These are phyloP conservation scores for Hypothenemus hampei DNA, from an alignment of 1,140 invertebrate genomes.

Conservation along the genomic window DNA sequence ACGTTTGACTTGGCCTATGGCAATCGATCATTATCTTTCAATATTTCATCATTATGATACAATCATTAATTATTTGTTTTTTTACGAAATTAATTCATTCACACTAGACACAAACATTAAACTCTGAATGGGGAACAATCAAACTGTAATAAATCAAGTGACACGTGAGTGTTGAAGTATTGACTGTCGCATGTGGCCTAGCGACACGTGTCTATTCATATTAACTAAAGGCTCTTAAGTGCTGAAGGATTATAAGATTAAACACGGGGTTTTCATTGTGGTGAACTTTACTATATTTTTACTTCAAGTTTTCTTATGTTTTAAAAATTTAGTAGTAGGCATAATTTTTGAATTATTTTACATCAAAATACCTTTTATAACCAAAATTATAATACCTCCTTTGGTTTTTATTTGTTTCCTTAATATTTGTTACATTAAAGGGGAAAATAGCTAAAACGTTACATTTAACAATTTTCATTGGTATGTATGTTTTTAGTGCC, in stretches of 20 bases:
- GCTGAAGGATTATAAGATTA: conserved; percentile 1
- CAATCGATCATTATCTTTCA: not conserved
- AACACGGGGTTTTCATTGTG: not conserved
- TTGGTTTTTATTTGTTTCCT: not conserved
- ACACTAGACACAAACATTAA: too few relatives aligned
- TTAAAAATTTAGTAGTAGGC: not conserved
- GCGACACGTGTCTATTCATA: not conserved
- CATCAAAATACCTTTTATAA: not conserved
- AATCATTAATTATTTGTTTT: too few relatives aligned
- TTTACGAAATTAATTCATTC: too few relatives aligned
- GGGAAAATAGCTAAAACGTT: too few relatives aligned
- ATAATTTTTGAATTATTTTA: not conserved
- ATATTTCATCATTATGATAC: too few relatives aligned
- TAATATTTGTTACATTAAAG: too few relatives aligned
- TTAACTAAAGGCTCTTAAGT: not conserved
- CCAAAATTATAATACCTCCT: not conserved
- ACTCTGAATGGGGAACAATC: too few relatives aligned
- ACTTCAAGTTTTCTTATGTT: not conserved
- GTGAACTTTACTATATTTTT: not conserved
- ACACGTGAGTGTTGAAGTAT: not conserved
- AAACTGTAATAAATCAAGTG: conserved; percentile 2
- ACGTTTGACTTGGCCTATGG: not conserved
- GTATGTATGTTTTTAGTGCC: too few relatives aligned
- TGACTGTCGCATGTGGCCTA: not conserved
- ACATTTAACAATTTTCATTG: too few relatives aligned